phyloP scores from a whole-genome alignment of 92 coral and sea anemone genomes.

The Palythoa caribaeorum region DNA sequence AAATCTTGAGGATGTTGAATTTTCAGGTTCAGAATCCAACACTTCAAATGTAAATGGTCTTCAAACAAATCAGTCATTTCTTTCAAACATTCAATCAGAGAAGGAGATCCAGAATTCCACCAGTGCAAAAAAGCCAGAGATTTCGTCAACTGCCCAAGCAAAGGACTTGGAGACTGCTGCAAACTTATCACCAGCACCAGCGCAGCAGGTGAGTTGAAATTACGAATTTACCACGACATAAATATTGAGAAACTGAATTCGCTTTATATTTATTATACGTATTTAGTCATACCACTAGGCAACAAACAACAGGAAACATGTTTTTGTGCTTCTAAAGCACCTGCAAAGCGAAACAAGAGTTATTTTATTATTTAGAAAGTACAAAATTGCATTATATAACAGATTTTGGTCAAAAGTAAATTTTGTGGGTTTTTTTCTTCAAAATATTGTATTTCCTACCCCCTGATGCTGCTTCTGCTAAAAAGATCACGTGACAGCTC shows the following conservation, averaged over 20 bases:
- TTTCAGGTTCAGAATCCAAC: constrained; percentile 76
- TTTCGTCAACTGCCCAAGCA: constrained; percentile 12
- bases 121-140: constrained; percentile 2
- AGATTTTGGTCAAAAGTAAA: too few relatives aligned
- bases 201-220: constrained; percentile 33
- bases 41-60: constrained; percentile 68
- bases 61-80: constrained; percentile 65
- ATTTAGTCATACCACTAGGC: too few relatives aligned
- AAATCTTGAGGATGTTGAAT: constrained; percentile 80
- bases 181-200: constrained; percentile 20
- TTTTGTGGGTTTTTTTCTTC: too few relatives aligned
- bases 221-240: neutral
- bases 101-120: constrained; percentile 31
- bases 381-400: too few relatives aligned
- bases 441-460: too few relatives aligned
- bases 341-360: too few relatives aligned
- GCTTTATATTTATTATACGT: neutral
- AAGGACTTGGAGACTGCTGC: constrained; percentile 16
- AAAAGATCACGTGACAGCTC: too few relatives aligned
- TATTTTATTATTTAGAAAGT: too few relatives aligned
- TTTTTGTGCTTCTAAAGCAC: too few relatives aligned
- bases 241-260: neutral
- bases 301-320: too few relatives aligned
- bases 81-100: constrained; percentile 39
- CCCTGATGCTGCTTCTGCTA: too few relatives aligned